Percentiles rank a stretch among this genome's conserved stretches.
phyloP scores from a whole-genome alignment of 2,888 invertebrate genomes.

The Molorchus minor region DNA sequence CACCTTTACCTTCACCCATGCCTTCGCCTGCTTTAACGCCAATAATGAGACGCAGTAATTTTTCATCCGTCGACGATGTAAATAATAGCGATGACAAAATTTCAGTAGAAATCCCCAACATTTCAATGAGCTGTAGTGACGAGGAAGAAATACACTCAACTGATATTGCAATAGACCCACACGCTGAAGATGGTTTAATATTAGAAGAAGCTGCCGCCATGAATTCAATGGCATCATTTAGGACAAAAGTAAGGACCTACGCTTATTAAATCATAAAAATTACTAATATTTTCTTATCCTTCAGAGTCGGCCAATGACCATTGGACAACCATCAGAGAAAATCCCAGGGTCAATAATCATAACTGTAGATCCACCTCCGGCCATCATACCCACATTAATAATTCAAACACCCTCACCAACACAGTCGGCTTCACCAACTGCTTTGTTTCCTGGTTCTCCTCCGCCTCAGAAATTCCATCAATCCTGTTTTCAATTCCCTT shows the following conservation, averaged over 20 bases:
- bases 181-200: conserved; percentile 61
- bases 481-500: conserved; percentile 53
- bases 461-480: conserved; percentile 64
- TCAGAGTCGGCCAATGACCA: conserved; percentile 67
- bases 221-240: conserved; percentile 51
- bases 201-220: conserved; percentile 61
- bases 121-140: conserved; percentile 58
- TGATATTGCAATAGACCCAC: conserved; percentile 61
- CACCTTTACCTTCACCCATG: conserved; percentile 77
- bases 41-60: conserved; percentile 63
- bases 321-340: conserved; percentile 58
- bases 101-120: conserved; percentile 61
- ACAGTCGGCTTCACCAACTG: conserved; percentile 63
- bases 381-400: conserved; percentile 72
- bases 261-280: background rate
- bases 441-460: conserved; percentile 65
- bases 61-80: conserved; percentile 65
- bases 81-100: conserved; percentile 65
- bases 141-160: conserved; percentile 57
- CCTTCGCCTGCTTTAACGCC: conserved; percentile 78
- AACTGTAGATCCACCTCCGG: conserved; percentile 58
- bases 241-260: conserved; percentile 42
- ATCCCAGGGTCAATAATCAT: conserved; percentile 42
- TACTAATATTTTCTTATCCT: conserved; percentile 47
- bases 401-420: conserved; percentile 78